Evolutionary conservation across 35 echinoderm and acorn worm species (phyloP).

Genomic region (Diadema setosum): DNA sequence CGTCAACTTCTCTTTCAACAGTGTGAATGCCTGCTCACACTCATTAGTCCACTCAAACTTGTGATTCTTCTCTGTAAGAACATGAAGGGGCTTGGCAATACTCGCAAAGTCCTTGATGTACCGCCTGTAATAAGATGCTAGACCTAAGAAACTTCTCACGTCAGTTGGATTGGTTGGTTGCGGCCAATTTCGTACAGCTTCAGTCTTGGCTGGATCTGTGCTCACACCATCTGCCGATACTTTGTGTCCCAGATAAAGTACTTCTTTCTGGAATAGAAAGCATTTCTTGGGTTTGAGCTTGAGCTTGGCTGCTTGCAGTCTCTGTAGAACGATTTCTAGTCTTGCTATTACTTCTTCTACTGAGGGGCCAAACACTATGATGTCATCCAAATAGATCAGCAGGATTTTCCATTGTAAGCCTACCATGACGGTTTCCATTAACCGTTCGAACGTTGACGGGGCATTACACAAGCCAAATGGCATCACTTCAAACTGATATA

Average conservation of each 20-base stretch:
- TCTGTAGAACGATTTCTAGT: neutral
- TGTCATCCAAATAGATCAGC: conserved; percentile 24
- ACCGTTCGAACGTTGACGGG: conserved; percentile 62
- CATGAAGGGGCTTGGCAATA: no score
- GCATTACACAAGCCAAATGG: conserved; percentile 63
- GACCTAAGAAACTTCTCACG: no score
- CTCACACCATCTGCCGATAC: neutral
- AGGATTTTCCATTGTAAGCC: conserved; percentile 23
- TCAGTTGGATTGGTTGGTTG: no score
- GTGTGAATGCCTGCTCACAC: no score
- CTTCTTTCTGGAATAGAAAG: neutral
- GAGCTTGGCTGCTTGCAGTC: neutral
- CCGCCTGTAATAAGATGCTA: no score
- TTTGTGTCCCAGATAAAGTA: neutral
- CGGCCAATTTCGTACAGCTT: no score
- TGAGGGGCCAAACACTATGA: neutral
- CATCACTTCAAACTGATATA: conserved; percentile 59
- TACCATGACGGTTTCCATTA: conserved; percentile 17
- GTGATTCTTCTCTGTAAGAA: no score
- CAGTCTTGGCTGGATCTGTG: neutral
- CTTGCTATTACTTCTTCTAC: neutral
- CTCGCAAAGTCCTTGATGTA: no score
- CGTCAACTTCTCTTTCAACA: no score
- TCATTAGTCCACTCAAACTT: no score
- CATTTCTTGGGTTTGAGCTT: neutral